These are phyloP conservation scores for Meteorus cinctellus DNA, from an alignment of 2,888 invertebrate genomes.

Conservation along the genomic window DNA sequence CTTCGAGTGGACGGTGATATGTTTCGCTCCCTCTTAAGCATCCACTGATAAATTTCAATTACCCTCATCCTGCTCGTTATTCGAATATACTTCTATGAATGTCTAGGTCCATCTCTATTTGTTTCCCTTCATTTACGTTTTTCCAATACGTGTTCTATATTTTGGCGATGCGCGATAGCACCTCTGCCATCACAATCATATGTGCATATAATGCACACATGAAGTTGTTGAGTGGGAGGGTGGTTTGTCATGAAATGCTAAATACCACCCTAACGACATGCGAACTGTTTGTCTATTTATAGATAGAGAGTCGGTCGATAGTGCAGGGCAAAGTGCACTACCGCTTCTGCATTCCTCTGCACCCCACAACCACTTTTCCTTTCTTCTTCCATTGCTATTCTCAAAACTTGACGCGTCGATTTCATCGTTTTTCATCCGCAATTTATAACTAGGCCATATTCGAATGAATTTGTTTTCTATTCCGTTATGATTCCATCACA, in stretches of 20 bases:
- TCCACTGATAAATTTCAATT: too few relatives aligned
- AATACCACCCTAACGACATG: constrained; percentile 55
- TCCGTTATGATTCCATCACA: too few relatives aligned
- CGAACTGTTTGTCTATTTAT: constrained; percentile 59
- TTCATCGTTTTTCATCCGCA: constrained; percentile 16
- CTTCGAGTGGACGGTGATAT: too few relatives aligned
- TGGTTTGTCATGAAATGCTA: constrained; percentile 62
- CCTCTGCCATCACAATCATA: not conserved
- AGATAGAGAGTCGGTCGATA: constrained; percentile 62
- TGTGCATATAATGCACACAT: constrained; percentile 18
- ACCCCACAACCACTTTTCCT: not conserved
- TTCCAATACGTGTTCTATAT: not conserved
- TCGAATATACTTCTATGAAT: not conserved
- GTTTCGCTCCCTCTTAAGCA: too few relatives aligned
- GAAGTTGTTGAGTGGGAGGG: constrained; percentile 39
- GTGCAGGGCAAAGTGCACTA: constrained; percentile 45
- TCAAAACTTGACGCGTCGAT: not conserved
- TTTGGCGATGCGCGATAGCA: not conserved
- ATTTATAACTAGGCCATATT: constrained; percentile 8
- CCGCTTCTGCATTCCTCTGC: constrained; percentile 51
- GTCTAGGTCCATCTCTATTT: not conserved
- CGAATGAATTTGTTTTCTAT: not conserved
- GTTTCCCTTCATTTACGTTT: not conserved
- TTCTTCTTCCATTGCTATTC: not conserved
- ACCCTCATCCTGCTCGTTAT: too few relatives aligned